A percentile compares a stretch with the other conserved stretches of the same genome.
phyloP scores from a whole-genome alignment of 2,113 vertebrate genomes.

The Chrysochloris asiatica region DNA sequence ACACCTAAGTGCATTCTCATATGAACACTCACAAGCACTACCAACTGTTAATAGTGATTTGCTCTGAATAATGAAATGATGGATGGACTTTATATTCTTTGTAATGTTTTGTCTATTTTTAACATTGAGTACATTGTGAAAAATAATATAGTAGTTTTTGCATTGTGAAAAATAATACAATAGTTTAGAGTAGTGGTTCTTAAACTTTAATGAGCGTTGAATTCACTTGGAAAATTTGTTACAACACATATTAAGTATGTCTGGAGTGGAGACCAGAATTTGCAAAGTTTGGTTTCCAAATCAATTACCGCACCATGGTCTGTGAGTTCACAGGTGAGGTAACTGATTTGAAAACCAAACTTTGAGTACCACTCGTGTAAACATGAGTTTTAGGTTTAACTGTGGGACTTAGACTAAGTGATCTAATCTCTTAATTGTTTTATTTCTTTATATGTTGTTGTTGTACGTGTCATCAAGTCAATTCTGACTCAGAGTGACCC shows the following conservation, averaged over 20 bases:
- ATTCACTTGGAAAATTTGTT: background rate
- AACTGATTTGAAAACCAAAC: background rate
- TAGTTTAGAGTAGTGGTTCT: background rate
- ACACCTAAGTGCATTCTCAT: background rate
- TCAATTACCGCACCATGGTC: too few relatives aligned
- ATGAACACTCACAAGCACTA: background rate
- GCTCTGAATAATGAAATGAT: too few relatives aligned
- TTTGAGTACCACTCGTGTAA: background rate
- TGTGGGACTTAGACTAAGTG: background rate
- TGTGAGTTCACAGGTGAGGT: too few relatives aligned
- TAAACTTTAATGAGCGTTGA: background rate
- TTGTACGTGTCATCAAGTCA: too few relatives aligned
- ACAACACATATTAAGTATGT: background rate
- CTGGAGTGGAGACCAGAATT: background rate
- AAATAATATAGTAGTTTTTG: too few relatives aligned
- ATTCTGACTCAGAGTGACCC: too few relatives aligned
- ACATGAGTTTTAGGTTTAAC: background rate
- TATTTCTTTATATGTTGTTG: too few relatives aligned
- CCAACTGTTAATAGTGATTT: background rate
- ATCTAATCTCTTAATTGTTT: background rate
- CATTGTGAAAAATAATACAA: rapidly evolving
- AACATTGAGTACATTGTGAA: background rate
- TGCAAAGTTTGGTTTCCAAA: background rate
- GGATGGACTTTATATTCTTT: too few relatives aligned
- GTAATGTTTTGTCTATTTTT: background rate